Conservation (phyloP, 2,797 vertebrate genomes). For the Sebastes hubbsi region DNA sequence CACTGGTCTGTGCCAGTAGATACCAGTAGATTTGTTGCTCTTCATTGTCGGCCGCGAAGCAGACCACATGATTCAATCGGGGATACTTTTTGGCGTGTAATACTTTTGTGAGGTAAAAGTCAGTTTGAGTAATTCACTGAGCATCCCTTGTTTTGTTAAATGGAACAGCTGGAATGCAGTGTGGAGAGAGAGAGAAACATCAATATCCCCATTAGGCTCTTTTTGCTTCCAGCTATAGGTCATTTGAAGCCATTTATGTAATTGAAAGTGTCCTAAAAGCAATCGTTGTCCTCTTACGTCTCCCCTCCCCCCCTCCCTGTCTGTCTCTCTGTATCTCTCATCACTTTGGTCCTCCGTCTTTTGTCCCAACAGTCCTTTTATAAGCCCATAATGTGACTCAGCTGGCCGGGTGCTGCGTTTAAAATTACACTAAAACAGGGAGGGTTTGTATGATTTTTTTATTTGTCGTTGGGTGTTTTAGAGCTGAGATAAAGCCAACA, state of each 20-base stretch:
- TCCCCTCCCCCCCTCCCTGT: neutral
- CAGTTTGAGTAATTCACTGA: neutral
- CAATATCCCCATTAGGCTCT: constrained; percentile 14
- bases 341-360: constrained; percentile 11
- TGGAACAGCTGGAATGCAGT: neutral
- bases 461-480: neutral
- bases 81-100: neutral
- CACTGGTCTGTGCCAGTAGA: neutral
- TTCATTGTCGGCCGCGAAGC: neutral
- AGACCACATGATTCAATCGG: neutral
- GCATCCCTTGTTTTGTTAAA: neutral
- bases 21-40: neutral
- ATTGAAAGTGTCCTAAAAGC: constrained; percentile 46
- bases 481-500: neutral
- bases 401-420: neutral
- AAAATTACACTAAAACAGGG: neutral
- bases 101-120: neutral
- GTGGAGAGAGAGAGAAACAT: neutral
- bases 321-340: constrained; percentile 9
- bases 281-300: neutral
- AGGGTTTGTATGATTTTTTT: neutral
- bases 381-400: constrained; percentile 24
- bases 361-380: constrained; percentile 5
- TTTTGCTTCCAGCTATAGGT: constrained; percentile 51
- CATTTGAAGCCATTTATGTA: constrained; percentile 47